Evolutionary conservation across 2,797 vertebrate species (phyloP).

Genomic region (Pseudochromis fuscus): DNA sequence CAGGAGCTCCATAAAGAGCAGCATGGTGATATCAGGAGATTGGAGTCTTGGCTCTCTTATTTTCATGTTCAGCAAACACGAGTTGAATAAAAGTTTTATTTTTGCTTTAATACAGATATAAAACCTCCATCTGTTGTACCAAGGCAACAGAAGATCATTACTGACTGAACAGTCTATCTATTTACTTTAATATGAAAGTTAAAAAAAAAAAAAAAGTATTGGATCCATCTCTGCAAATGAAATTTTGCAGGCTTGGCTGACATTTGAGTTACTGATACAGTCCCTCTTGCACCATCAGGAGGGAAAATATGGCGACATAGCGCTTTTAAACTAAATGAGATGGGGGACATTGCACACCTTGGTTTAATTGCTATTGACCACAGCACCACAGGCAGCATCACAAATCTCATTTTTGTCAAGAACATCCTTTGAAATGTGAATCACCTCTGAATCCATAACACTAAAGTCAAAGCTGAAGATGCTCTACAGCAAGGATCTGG

Average conservation of each 20-base stretch:
- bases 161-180: background rate
- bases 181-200: constrained; percentile 26
- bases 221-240: constrained; percentile 3
- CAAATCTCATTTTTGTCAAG: constrained; percentile 3
- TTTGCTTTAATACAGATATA: constrained; percentile 29
- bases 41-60: constrained; percentile 27
- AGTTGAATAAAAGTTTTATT: constrained; percentile 15
- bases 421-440: background rate
- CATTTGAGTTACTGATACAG: constrained; percentile 31
- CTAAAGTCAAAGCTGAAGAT: background rate
- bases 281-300: background rate
- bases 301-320: background rate
- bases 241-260: constrained; percentile 13
- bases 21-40: constrained; percentile 38
- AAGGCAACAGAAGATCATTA: constrained; percentile 16
- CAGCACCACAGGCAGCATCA: background rate
- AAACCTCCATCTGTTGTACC: constrained; percentile 15
- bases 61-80: constrained; percentile 16
- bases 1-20: constrained; percentile 24
- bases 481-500: too few relatives aligned
- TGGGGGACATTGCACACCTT: constrained; percentile 1
- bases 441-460: constrained; percentile 7
- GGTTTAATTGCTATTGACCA: constrained; percentile 18
- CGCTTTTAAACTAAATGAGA: constrained; percentile 8
- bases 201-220: constrained; percentile 20